Evolutionary conservation across 2,113 vertebrate genomes (phyloP), one percentile per base, ranked within the genome.

Genomic region (Scophthalmus maximus): DNA sequence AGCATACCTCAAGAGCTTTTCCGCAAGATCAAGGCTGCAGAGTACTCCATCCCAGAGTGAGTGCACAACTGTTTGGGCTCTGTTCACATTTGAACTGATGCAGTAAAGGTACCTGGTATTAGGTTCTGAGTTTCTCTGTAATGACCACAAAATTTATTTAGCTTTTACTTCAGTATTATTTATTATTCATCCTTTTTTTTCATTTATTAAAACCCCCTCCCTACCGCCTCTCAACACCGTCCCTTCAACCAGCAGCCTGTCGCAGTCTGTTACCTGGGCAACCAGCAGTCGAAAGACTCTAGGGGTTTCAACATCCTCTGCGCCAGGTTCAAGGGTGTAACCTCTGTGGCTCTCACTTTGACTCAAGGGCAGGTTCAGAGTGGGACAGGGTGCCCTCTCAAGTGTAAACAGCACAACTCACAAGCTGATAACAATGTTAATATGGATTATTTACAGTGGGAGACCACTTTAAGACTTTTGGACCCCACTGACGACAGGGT

Each of bases 1-100:
- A 98, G 97, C 94, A 95, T 98, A 94, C 98, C 98, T 78, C 98
- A 99, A 91, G 98, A 99, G 92, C 97, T 99, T 63, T 99, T 99
- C 94, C 96, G 97, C 44, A 99, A 99, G 87, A 99, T 99, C 92
- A 99, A 99, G 93, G 98, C 97, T 25, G 98, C 98, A 0, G 98
- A 99, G 88, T 99, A 98, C 92, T 95, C 96, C 89, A 97, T 99
- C 91, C 98, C 97, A 0, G 98, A 98, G 98, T 99, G 84, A 96
- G 98, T 96, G n/a, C n/a, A n/a, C n/a, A 9, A 15, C 10, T 20
- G 51, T 58, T 14, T n/a, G 47, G 47, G 6, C 20, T 47, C n/a
- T 44, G n/a, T n/a, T n/a, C n/a, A n/a, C n/a, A n/a, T n/a, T n/a
- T n/a, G n/a, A n/a, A 44, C 42, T 6, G 42, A 38, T 12, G 10